Evolutionary conservation across 2,113 vertebrate genomes (phyloP).

Genomic region (Seriola quinqueradiata): DNA sequence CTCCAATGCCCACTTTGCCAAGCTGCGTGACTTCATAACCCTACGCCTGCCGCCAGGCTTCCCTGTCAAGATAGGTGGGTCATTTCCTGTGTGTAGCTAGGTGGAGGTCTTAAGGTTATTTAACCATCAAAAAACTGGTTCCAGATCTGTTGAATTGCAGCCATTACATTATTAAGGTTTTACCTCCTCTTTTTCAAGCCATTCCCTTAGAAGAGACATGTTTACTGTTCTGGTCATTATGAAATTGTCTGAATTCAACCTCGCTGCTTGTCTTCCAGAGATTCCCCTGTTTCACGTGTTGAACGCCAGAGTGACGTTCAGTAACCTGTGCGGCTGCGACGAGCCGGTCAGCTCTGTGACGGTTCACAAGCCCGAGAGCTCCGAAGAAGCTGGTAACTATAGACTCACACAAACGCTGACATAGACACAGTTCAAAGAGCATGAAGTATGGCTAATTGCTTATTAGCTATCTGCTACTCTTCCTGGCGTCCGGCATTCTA

Average conservation of each 20-base stretch:
- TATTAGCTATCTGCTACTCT: neutral
- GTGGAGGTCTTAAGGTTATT: neutral
- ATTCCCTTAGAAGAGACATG: neutral
- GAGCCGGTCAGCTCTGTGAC: constrained; percentile 86
- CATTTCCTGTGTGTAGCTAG: neutral
- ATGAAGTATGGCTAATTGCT: neutral
- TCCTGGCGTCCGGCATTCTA: neutral
- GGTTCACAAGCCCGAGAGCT: constrained; percentile 72
- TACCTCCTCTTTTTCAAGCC: neutral
- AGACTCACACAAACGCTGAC: neutral
- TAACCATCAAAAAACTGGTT: neutral
- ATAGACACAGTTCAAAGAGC: neutral
- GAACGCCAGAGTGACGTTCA: constrained; percentile 88
- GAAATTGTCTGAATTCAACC: neutral
- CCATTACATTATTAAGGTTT: neutral
- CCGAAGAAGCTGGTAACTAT: constrained; percentile 77
- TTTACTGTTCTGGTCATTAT: neutral
- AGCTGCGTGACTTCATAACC: constrained; percentile 88
- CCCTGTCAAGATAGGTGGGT: constrained; percentile 85
- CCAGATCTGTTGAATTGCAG: neutral
- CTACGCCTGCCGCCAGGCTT: constrained; percentile 86
- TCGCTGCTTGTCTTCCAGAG: constrained; percentile 70
- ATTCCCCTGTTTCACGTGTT: constrained; percentile 88
- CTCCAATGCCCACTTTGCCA: constrained; percentile 88
- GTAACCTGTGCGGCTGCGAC: constrained; percentile 88